Percentiles rank a stretch among this genome's conserved stretches.
These are phyloP conservation scores for Ammodytes dubius DNA, from an alignment of 2,113 vertebrate genomes.

Conservation along the genomic window DNA sequence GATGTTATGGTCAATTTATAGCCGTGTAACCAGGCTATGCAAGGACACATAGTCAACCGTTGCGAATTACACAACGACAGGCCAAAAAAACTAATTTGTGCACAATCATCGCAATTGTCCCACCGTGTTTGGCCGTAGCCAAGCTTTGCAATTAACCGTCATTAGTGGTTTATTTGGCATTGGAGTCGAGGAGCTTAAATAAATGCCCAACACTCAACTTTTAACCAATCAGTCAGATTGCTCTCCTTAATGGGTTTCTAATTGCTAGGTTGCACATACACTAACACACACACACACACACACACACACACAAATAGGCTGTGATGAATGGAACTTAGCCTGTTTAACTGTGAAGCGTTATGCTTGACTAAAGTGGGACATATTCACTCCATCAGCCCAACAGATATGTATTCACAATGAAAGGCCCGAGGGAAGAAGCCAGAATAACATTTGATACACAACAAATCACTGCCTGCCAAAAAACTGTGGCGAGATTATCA, in stretches of 20 bases:
- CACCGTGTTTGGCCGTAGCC: constrained; percentile 35
- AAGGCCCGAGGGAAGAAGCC: constrained; percentile 38
- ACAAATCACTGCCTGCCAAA: constrained; percentile 58
- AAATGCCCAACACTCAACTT: constrained; percentile 42
- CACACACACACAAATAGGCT: constrained; percentile 4
- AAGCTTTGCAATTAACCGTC: constrained; percentile 47
- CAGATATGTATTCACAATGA: constrained; percentile 66
- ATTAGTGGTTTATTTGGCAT: constrained; percentile 47
- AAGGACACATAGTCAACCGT: constrained; percentile 1
- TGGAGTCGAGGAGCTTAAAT: constrained; percentile 27
- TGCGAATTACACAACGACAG: constrained; percentile 43
- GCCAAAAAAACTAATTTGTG: constrained; percentile 58
- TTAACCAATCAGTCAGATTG: constrained; percentile 36
- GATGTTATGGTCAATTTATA: constrained; percentile 33
- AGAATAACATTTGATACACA: constrained; percentile 56
- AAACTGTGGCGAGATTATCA: constrained; percentile 58
- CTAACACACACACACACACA: constrained; percentile 30
- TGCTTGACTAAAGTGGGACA: constrained; percentile 53
- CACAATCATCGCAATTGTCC: constrained; percentile 31
- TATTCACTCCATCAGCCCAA: constrained; percentile 48
- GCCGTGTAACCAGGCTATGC: background rate
- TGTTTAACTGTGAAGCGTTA: constrained; percentile 12
- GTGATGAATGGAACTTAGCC: constrained; percentile 5
- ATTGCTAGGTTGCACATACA: constrained; percentile 33
- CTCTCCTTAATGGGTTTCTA: constrained; percentile 53